phyloP scores from a whole-genome alignment of 2,888 invertebrate genomes.

The Calliopum simillimum region DNA sequence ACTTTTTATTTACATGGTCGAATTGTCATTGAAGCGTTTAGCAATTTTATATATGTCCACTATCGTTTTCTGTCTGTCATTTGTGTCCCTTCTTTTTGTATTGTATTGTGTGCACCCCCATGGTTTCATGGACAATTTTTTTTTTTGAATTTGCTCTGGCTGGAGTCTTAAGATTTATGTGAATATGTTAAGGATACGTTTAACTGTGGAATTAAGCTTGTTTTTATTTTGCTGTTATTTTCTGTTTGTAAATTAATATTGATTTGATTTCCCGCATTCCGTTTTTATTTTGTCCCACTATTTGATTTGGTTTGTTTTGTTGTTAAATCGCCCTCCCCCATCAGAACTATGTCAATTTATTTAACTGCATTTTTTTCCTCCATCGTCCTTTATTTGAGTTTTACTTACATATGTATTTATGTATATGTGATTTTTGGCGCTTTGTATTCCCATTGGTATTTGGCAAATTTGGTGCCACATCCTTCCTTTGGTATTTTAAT shows the following conservation, averaged over 20 bases:
- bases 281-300: conserved; percentile 28
- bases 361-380: not conserved
- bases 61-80: not conserved
- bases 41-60: conserved; percentile 52
- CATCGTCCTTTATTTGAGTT: not conserved
- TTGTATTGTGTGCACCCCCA: not conserved
- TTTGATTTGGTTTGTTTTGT: not conserved
- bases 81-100: not conserved
- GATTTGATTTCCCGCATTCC: conserved; percentile 47
- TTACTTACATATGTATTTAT: too few relatives aligned
- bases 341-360: conserved; percentile 16
- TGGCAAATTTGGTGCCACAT: conserved; percentile 36
- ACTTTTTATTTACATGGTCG: conserved; percentile 55
- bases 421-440: not conserved
- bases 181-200: conserved; percentile 57
- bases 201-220: conserved; percentile 23
- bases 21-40: conserved; percentile 60
- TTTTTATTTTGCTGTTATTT: conserved; percentile 29
- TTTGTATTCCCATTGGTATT: conserved; percentile 19
- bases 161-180: conserved; percentile 57
- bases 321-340: too few relatives aligned
- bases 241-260: conserved; percentile 50
- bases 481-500: conserved; percentile 48
- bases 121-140: conserved; percentile 18
- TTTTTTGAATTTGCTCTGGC: conserved; percentile 9